Base-by-base conservation (phyloP, 2,113 vertebrate genomes). In the Phrynocephalus versicolor region DNA sequence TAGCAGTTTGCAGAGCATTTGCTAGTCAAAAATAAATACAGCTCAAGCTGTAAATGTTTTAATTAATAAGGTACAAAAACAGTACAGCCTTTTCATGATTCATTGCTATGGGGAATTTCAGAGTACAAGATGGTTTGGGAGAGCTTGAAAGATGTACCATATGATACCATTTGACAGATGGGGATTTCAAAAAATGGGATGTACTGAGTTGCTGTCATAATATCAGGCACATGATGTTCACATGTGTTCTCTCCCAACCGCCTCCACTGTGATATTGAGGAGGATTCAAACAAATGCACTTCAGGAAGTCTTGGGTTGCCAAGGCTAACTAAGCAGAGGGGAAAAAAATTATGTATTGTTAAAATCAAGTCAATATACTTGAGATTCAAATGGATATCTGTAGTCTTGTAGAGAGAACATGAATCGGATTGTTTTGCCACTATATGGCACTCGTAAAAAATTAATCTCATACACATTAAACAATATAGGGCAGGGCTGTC, bases 211-310 rank as follows among this genome's bases (percentile, higher is more conserved):
- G 90, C 88, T 85, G 78, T 83, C 37, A 70, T 89, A 83, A 70
- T 86, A 70, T 65, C 85, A 86, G 84, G 88, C 84, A 67, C 41
- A 85, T 77, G 83, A 27, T n/a, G 70, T 90, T 79, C 84, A 79
- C 64, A 77, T 73, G 19, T 84, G 67, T 89, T 80, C 25, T 90
- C 33, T 16, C 6, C 27, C 55, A 51, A 51, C 45, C 45, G 45
- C 45, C 45, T 91, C 41, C 86, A 23, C 65, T 77, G 72, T 41
- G 72, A 19, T 58, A 58, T 39, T n/a, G 37, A 39, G 14, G 72
- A 92, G 14, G 72, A 92, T 93, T 81, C 91, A 92, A 83, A 88
- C 14, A 65, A 85, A 89, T 82, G 45, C 65, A 74, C 70, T 89
- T 73, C 39, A n/a, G 37, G 27, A 60, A 71, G 45, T 37, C 30